Conservation (phyloP, 2,113 vertebrate species). For the Syrrhaptes paradoxus region DNA sequence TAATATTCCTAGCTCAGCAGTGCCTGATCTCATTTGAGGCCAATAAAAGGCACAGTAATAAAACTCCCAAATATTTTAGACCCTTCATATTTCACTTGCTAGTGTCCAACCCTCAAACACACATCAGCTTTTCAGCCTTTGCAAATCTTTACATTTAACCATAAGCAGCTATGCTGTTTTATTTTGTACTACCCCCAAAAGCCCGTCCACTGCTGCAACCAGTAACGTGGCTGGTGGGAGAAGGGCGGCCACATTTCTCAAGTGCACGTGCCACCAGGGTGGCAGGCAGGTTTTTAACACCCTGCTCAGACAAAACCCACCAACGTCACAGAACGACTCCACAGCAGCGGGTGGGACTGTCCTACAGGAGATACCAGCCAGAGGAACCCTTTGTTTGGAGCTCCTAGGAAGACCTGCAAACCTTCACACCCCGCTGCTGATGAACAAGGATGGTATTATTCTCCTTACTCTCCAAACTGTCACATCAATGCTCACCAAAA, state of each 20-base stretch:
- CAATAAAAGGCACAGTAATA: neutral
- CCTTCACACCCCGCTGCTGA: neutral
- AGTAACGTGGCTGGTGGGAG: neutral
- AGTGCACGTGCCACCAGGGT: rapidly evolving
- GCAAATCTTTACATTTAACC: neutral
- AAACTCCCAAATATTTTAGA: neutral
- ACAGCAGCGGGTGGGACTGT: neutral
- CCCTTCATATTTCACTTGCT: neutral
- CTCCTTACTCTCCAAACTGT: neutral
- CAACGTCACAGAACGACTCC: neutral
- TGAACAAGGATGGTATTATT: neutral
- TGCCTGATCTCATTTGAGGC: neutral
- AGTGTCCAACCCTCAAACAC: neutral
- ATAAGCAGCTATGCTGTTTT: neutral
- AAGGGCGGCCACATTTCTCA: neutral
- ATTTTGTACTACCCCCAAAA: neutral
- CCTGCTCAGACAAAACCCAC: neutral
- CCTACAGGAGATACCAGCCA: neutral
- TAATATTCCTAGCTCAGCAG: neutral
- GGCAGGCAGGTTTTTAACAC: neutral
- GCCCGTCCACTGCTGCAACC: neutral
- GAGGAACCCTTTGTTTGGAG: neutral
- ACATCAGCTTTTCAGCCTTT: neutral
- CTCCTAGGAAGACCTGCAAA: neutral
- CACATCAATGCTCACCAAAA: neutral